These are phyloP conservation scores for Enteromius paludinosus DNA, from an alignment of 2,797 vertebrate species.

Conservation along the genomic window DNA sequence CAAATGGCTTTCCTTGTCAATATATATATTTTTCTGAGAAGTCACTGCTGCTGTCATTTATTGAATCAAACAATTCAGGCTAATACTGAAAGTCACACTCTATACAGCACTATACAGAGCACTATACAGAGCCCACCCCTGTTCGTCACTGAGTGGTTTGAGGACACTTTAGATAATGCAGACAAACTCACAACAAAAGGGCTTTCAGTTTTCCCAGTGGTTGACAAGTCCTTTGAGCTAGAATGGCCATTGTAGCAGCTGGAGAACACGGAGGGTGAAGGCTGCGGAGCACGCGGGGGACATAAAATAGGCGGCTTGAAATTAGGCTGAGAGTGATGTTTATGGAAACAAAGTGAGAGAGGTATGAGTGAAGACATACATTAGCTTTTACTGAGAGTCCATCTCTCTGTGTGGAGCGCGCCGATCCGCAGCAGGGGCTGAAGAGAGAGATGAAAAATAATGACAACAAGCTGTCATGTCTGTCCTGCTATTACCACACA, in stretches of 20 bases:
- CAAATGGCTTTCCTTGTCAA: too few relatives aligned
- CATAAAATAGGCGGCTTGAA: constrained; percentile 40
- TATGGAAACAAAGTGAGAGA: constrained; percentile 42
- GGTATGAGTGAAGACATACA: constrained; percentile 31
- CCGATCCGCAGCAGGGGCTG: constrained; percentile 38
- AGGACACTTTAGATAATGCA: constrained; percentile 60
- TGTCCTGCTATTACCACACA: constrained; percentile 43
- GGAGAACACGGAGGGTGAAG: constrained; percentile 37
- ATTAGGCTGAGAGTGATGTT: constrained; percentile 55
- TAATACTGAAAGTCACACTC: constrained; percentile 34
- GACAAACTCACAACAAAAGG: constrained; percentile 54
- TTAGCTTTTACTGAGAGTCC: constrained; percentile 46
- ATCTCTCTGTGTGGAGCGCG: constrained; percentile 10
- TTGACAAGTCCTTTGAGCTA: constrained; percentile 54
- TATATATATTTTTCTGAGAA: background rate
- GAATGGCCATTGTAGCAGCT: constrained; percentile 48
- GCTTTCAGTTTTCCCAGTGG: constrained; percentile 49
- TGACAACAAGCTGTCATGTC: constrained; percentile 48
- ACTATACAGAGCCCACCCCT: background rate
- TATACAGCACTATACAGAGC: constrained; percentile 6
- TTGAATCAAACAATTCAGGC: constrained; percentile 36
- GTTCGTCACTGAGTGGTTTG: constrained; percentile 29
- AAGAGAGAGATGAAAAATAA: constrained; percentile 52
- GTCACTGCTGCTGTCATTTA: background rate
- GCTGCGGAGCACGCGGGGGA: constrained; percentile 20